Evolutionary conservation across 2,113 vertebrate genomes (phyloP).

Genomic region (Vidua macroura): DNA sequence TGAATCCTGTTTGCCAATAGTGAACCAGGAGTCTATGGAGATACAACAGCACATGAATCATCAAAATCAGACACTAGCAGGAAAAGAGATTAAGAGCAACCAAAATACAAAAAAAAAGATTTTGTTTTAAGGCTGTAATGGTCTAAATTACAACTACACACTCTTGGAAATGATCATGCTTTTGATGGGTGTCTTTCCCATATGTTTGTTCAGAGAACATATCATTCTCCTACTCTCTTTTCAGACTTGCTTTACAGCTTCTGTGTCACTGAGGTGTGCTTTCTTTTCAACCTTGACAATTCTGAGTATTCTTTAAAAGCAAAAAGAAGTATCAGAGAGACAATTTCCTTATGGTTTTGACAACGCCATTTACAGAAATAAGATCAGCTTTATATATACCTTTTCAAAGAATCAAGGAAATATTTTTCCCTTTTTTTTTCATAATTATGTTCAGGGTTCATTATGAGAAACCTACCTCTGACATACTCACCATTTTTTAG

Average conservation of each 20-base stretch:
- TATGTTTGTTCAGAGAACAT: background rate
- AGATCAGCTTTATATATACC: background rate
- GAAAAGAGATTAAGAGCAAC: background rate
- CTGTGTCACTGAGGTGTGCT: background rate
- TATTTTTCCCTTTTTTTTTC: background rate
- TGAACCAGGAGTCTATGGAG: background rate
- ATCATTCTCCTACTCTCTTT: fast-evolving
- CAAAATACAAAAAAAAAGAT: background rate
- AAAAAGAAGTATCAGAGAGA: background rate
- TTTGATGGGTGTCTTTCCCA: background rate
- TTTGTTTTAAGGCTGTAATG: background rate
- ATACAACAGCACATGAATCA: background rate
- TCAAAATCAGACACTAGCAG: background rate
- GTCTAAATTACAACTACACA: background rate
- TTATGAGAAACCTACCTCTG: background rate
- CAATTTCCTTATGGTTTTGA: background rate
- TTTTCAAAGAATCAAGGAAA: background rate
- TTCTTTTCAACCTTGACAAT: background rate
- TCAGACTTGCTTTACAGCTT: background rate
- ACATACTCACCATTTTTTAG: background rate
- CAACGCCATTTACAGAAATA: background rate
- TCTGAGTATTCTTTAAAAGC: background rate
- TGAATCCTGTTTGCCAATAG: background rate
- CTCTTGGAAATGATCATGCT: background rate
- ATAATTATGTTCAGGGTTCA: background rate